phyloP scores from a whole-genome alignment of 2,797 vertebrate genomes.

The Apogon talboti region DNA sequence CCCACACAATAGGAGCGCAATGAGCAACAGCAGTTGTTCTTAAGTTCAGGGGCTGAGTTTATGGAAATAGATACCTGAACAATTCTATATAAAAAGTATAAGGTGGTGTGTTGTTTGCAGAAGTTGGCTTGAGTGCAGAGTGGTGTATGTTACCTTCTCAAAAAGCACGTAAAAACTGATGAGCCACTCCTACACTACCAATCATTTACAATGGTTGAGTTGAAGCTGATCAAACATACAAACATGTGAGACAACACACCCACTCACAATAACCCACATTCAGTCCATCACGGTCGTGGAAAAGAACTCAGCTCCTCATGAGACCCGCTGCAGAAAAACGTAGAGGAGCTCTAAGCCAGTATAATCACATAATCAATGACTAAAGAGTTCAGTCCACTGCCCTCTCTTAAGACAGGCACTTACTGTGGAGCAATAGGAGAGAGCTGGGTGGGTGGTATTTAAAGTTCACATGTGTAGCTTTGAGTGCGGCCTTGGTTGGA shows the following conservation, averaged over 20 bases:
- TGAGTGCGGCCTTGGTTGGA: slow-evolving; percentile 53
- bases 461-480: slow-evolving; percentile 69
- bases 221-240: slow-evolving; percentile 31
- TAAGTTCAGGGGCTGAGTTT: slow-evolving; percentile 17
- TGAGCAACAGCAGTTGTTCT: slow-evolving; percentile 39
- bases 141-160: neutral
- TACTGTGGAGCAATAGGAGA: slow-evolving; percentile 47
- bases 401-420: slow-evolving; percentile 54
- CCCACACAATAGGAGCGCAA: slow-evolving; percentile 56
- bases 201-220: slow-evolving; percentile 20
- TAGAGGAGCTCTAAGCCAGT: slow-evolving; percentile 29
- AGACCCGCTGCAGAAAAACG: slow-evolving; percentile 38
- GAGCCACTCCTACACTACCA: neutral
- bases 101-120: neutral
- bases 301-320: slow-evolving; percentile 28
- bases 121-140: neutral
- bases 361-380: slow-evolving; percentile 74
- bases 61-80: slow-evolving; percentile 7
- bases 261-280: slow-evolving; percentile 34
- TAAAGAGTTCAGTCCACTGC: slow-evolving; percentile 59
- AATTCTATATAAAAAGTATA: neutral
- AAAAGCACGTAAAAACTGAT: neutral
- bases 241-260: slow-evolving; percentile 44
- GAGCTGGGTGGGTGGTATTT: slow-evolving; percentile 70
- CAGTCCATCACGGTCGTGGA: slow-evolving; percentile 14